phyloP scores from a whole-genome alignment of 2,113 vertebrate genomes.

The Trachemys scripta region DNA sequence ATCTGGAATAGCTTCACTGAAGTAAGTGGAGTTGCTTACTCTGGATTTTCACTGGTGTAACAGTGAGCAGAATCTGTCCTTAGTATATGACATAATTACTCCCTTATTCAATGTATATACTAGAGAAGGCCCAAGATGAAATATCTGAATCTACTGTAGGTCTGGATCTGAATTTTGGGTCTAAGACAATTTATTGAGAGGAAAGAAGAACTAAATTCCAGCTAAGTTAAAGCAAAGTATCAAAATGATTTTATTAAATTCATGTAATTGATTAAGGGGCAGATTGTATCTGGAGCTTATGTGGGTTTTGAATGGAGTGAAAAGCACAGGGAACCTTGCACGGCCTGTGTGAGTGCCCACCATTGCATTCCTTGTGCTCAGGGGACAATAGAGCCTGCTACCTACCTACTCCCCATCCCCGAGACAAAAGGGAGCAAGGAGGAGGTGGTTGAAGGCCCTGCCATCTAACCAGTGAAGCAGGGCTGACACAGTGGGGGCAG shows the following conservation, averaged over 20 bases:
- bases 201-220: neutral
- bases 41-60: neutral
- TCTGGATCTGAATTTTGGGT: neutral
- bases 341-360: neutral
- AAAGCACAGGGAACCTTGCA: neutral
- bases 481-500: neutral
- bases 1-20: conserved; percentile 34
- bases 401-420: neutral
- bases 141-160: conserved; percentile 1
- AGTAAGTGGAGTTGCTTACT: conserved; percentile 27
- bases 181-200: conserved; percentile 19
- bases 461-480: neutral
- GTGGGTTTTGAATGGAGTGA: neutral
- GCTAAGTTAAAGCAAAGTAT: neutral
- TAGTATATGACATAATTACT: conserved; percentile 15
- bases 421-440: neutral
- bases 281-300: neutral
- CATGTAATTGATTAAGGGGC: neutral
- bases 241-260: neutral
- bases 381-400: neutral
- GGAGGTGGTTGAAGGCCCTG: neutral
- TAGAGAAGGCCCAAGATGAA: neutral
- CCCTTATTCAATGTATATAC: neutral
- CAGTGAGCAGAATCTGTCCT: neutral
- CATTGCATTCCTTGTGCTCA: neutral